Evolutionary conservation across 2,888 invertebrate genomes (phyloP).

Genomic region (Aspidiotus destructor): DNA sequence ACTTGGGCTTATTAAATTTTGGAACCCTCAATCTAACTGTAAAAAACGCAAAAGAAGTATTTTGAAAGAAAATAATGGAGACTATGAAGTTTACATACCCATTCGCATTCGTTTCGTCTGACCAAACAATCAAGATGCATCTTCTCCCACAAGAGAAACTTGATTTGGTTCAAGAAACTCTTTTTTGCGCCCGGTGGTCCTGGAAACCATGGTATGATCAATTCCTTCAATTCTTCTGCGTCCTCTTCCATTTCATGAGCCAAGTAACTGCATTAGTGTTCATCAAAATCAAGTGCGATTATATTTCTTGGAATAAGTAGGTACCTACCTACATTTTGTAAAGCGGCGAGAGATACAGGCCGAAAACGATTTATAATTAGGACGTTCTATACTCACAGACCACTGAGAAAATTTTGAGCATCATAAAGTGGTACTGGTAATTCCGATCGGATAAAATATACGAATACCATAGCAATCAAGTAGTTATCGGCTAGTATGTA

Average conservation of each 20-base stretch:
- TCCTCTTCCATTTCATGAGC: conserved; percentile 54
- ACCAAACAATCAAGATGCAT: conserved; percentile 19
- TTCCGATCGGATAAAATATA: conserved; percentile 48
- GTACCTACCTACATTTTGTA: no score
- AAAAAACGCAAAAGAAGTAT: no score
- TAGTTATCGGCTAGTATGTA: conserved; percentile 49
- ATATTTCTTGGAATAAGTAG: no score
- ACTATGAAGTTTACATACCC: conserved; percentile 9
- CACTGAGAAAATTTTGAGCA: conserved; percentile 47
- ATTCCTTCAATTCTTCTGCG: conserved; percentile 35
- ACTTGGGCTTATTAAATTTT: no score
- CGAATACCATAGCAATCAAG: conserved; percentile 49
- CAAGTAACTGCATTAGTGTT: conserved; percentile 43
- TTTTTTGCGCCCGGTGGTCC: neutral
- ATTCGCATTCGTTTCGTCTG: conserved; percentile 8
- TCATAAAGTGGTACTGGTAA: conserved; percentile 45
- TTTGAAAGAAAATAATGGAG: no score
- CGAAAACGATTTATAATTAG: neutral
- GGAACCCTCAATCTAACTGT: no score
- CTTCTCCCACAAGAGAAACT: conserved; percentile 7
- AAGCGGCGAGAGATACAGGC: no score
- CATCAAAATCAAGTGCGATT: no score
- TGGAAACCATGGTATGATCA: conserved; percentile 22
- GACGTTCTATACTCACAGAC: conserved; percentile 45
- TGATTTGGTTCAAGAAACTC: neutral